Percentiles rank a stretch among this genome's conserved stretches.
Conservation (phyloP, 2,888 invertebrate species). For the Tridacna gigas region DNA sequence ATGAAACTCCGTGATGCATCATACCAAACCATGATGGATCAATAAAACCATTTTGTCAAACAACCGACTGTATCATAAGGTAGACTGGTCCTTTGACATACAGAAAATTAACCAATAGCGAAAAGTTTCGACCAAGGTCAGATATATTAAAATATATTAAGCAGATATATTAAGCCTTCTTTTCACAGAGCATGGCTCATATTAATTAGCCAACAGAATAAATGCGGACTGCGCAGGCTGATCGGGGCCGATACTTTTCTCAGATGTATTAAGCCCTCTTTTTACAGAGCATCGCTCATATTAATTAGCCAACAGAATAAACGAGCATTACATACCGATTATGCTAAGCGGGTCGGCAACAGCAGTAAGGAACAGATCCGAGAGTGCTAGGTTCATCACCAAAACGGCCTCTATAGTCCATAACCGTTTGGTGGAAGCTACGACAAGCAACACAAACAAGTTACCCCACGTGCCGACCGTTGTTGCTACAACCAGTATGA, state of each 20-base stretch:
- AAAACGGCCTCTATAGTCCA: constrained; percentile 64
- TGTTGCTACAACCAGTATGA: constrained; percentile 50
- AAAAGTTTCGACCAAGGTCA: too few species aligned
- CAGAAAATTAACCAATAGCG: too few species aligned
- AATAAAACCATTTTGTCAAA: too few species aligned
- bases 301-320: neutral
- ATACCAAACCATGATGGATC: too few species aligned
- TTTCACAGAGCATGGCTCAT: too few species aligned
- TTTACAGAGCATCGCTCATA: neutral
- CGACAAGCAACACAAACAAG: constrained; percentile 53
- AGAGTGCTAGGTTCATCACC: constrained; percentile 72
- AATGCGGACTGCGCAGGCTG: neutral
- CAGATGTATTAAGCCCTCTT: neutral
- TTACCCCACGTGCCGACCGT: constrained; percentile 65
- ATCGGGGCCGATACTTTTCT: neutral
- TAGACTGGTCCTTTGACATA: too few species aligned
- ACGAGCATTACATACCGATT: constrained; percentile 66
- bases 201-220: too few species aligned
- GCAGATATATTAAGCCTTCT: too few species aligned
- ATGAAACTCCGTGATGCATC: too few species aligned
- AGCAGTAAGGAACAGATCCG: constrained; percentile 72
- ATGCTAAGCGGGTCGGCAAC: constrained; percentile 75
- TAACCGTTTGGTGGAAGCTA: constrained; percentile 43
- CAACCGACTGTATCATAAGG: too few species aligned
- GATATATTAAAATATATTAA: too few species aligned